Conservation (phyloP, 2,888 invertebrate species). For the Myathropa florea region DNA sequence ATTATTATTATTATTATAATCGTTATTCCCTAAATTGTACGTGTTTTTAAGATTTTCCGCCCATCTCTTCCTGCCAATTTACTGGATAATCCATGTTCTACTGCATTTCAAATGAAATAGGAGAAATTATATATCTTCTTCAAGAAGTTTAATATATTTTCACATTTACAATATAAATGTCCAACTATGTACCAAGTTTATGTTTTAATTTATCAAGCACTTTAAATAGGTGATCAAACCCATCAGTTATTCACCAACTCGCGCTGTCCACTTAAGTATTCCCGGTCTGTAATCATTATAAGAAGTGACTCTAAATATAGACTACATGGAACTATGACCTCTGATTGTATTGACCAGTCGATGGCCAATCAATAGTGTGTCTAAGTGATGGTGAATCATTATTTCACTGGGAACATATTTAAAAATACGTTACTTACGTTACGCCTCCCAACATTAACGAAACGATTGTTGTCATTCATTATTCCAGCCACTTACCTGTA, state of each 20-base stretch:
- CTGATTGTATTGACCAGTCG: not conserved
- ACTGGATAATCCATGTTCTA: not conserved
- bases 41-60: too few relatives aligned
- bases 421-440: not conserved
- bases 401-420: not conserved
- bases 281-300: not conserved
- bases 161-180: too few relatives aligned
- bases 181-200: not conserved
- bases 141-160: not conserved
- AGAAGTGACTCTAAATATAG: not conserved
- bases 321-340: not conserved
- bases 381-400: not conserved
- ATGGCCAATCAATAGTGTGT: not conserved
- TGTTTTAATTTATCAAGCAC: not conserved
- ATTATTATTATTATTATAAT: too few relatives aligned
- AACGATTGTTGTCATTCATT: not conserved
- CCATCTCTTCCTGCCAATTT: not conserved
- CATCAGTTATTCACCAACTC: not conserved
- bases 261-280: not conserved
- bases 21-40: too few relatives aligned
- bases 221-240: not conserved
- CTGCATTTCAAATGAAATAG: too few relatives aligned
- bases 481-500: not conserved
- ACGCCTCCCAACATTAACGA: not conserved
- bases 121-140: not conserved